phyloP scores from a whole-genome alignment of 2,797 vertebrate genomes.

The Distichodus sexfasciatus region DNA sequence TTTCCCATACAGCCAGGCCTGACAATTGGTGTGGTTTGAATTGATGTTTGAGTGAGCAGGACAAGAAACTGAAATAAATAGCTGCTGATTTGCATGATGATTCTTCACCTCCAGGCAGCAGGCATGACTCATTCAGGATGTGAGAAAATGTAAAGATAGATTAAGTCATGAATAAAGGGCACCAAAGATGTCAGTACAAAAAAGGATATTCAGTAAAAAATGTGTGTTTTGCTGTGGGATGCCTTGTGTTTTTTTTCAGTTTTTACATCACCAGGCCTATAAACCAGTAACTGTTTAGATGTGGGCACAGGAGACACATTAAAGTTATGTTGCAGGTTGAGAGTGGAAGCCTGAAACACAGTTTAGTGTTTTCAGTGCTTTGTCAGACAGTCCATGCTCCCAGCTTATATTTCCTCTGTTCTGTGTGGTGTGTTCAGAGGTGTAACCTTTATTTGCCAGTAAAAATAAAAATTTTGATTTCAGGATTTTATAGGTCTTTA shows the following conservation, averaged over 20 bases:
- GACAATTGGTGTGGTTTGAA: slow-evolving; percentile 22
- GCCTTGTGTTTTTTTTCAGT: neutral
- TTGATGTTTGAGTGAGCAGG: slow-evolving; percentile 30
- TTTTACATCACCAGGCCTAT: neutral
- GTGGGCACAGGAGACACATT: neutral
- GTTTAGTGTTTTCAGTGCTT: neutral
- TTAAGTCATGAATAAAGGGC: slow-evolving; percentile 1
- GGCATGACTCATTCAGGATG: slow-evolving; percentile 45
- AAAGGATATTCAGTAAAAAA: neutral
- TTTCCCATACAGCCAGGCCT: neutral
- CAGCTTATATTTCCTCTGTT: neutral
- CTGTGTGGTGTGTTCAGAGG: neutral
- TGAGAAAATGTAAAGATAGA: slow-evolving; percentile 39
- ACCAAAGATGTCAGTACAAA: neutral
- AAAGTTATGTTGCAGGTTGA: neutral
- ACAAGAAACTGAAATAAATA: slow-evolving; percentile 42
- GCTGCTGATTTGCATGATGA: slow-evolving; percentile 34
- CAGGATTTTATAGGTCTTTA: neutral
- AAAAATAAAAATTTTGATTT: slow-evolving; percentile 1
- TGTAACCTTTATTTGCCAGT: neutral
- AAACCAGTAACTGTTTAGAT: neutral
- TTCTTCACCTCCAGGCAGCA: slow-evolving; percentile 35
- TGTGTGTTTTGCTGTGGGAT: neutral
- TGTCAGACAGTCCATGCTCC: slow-evolving; percentile 6
- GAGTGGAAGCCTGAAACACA: neutral